Conservation (phyloP, 2,113 vertebrate genomes). For the Terrapene triunguis region DNA sequence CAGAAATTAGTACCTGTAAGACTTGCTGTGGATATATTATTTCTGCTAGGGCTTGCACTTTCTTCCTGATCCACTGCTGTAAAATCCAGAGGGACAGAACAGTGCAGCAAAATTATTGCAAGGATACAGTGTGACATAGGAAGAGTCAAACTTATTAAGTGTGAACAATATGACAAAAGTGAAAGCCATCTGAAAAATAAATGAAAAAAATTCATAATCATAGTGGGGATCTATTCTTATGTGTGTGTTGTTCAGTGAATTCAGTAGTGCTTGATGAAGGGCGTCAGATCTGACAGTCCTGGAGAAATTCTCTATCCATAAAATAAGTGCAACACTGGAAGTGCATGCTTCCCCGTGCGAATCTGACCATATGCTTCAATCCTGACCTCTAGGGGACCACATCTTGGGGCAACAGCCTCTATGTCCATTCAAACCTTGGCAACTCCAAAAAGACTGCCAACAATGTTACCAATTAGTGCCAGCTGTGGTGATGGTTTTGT, state of each 20-base stretch:
- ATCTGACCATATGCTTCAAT: not conserved
- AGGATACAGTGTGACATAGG: conserved; percentile 72
- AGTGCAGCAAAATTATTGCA: conserved; percentile 64
- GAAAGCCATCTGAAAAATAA: conserved; percentile 67
- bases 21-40: conserved; percentile 75
- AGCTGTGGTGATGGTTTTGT: not conserved
- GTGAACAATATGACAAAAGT: conserved; percentile 70
- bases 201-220: conserved; percentile 67
- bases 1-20: conserved; percentile 74
- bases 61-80: conserved; percentile 73
- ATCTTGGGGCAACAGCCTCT: not conserved
- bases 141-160: conserved; percentile 69
- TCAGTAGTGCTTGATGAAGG: not conserved
- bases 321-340: not conserved
- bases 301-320: not conserved
- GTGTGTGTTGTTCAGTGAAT: conserved; percentile 20
- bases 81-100: conserved; percentile 75
- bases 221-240: conserved; percentile 60
- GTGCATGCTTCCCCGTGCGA: not conserved
- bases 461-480: not conserved
- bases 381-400: not conserved
- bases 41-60: conserved; percentile 73
- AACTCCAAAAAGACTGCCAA: not conserved
- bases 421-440: not conserved
- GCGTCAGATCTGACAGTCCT: not conserved